Percentiles rank a stretch among this genome's conserved stretches.
Evolutionary conservation across 2,888 invertebrate genomes (phyloP).

Genomic region (Macaria notata): DNA sequence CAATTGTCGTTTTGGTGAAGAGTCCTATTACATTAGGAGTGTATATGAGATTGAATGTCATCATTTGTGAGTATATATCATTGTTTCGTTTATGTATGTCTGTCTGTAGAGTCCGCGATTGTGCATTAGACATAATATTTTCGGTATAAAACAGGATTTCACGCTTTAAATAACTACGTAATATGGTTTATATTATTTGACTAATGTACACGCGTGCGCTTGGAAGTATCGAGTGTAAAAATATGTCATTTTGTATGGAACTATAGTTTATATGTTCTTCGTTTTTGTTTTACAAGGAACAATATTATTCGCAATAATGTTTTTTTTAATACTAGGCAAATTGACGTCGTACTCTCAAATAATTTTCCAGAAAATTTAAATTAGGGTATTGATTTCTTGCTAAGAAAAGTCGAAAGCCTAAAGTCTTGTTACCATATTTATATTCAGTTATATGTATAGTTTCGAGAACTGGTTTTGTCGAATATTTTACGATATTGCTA

Average conservation of each 20-base stretch:
- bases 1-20: constrained; percentile 32
- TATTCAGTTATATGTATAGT: constrained; percentile 2
- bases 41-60: constrained; percentile 48
- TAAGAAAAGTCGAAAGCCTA: constrained; percentile 11
- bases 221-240: constrained; percentile 47
- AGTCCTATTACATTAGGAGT: constrained; percentile 32
- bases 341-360: constrained; percentile 33
- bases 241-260: constrained; percentile 57
- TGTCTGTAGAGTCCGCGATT: constrained; percentile 13
- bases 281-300: constrained; percentile 48
- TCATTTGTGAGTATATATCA: constrained; percentile 30
- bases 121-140: not conserved
- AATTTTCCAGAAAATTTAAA: constrained; percentile 15
- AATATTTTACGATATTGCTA: constrained; percentile 10
- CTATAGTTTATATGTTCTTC: constrained; percentile 50
- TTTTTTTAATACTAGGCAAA: constrained; percentile 38
- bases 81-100: constrained; percentile 42
- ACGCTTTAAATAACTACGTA: no score
- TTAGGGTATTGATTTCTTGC: constrained; percentile 13
- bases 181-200: not conserved
- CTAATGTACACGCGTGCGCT: constrained; percentile 1
- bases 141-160: no score
- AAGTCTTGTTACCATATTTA: constrained; percentile 14
- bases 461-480: not conserved
- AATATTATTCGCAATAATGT: constrained; percentile 51